A percentile compares a stretch with the other conserved stretches of the same genome.
Evolutionary conservation across 2,113 vertebrate species (phyloP).

Genomic region (Equus quagga): DNA sequence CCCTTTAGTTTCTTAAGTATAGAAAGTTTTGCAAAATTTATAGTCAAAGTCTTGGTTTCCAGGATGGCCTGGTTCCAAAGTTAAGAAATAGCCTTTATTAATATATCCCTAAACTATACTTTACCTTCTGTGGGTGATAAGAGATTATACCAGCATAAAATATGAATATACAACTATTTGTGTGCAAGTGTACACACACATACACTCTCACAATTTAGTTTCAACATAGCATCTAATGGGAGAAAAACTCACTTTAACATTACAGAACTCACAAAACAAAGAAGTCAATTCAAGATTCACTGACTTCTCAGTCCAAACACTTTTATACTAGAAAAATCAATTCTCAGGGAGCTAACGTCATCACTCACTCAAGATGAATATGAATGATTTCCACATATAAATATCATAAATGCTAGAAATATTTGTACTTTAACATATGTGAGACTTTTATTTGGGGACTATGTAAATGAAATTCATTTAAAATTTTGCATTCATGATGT

Average conservation of each 20-base stretch:
- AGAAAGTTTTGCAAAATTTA: conserved; percentile 19
- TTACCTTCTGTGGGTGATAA: background rate
- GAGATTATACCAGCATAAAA: background rate
- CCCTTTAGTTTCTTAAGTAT: background rate
- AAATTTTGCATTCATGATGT: conserved; percentile 33
- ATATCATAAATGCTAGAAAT: conserved; percentile 26
- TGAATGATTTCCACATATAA: background rate
- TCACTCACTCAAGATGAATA: conserved; percentile 23
- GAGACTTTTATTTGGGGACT: conserved; percentile 23
- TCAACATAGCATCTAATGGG: background rate
- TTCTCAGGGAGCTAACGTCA: background rate
- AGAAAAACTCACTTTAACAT: background rate
- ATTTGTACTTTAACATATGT: conserved; percentile 26
- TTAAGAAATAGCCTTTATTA: background rate
- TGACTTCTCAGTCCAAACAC: background rate
- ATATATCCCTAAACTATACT: background rate
- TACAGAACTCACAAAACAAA: background rate
- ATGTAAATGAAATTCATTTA: conserved; percentile 27
- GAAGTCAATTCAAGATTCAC: background rate
- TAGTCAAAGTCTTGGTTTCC: background rate
- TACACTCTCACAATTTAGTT: background rate
- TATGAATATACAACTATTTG: background rate
- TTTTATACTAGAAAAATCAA: background rate
- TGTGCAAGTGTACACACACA: background rate
- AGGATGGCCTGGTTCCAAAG: background rate